Conservation (phyloP, 2,113 vertebrate genomes). For the Daphoenositta chrysoptera region DNA sequence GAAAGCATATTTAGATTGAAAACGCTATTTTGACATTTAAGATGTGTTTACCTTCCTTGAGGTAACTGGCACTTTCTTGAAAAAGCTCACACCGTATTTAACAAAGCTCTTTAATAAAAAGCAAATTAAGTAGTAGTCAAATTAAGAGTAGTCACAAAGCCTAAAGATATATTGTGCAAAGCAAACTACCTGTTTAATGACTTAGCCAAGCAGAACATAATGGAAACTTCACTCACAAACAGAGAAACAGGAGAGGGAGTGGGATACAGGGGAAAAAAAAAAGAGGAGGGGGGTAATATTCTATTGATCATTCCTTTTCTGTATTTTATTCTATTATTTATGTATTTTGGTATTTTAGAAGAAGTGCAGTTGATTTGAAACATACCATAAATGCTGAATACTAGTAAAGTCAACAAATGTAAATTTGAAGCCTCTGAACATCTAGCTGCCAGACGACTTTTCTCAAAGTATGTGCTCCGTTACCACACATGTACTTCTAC, state of each 20-base stretch:
- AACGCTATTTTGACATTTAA: neutral
- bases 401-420: neutral
- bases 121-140: neutral
- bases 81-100: neutral
- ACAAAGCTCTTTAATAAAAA: neutral
- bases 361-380: neutral
- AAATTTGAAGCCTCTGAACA: neutral
- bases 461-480: neutral
- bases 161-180: neutral
- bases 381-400: neutral
- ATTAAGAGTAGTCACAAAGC: neutral
- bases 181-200: neutral
- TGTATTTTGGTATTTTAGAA: neutral
- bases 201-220: neutral
- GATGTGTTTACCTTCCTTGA: neutral
- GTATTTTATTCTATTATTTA: neutral
- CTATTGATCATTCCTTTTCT: neutral
- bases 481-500: neutral
- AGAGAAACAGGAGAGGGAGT: neutral
- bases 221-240: neutral
- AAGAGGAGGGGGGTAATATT: accelerated
- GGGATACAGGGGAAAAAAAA: accelerated
- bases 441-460: neutral
- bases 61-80: neutral
- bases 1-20: neutral